Conservation (phyloP, 1,140 invertebrate genomes). For the Drosophila pandora region DNA sequence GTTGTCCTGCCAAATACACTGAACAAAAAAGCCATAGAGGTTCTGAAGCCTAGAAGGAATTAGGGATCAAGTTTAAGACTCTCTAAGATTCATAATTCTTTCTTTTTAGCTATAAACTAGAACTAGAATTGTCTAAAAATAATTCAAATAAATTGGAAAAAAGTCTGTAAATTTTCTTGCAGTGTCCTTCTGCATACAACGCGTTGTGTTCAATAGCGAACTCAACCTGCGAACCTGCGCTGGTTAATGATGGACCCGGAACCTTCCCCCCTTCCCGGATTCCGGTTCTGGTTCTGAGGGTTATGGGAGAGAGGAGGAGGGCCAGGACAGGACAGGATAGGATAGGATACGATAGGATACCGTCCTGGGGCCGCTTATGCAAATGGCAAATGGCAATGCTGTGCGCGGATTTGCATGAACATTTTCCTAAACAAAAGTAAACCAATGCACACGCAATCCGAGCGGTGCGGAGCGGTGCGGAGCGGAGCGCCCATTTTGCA, state of each 20-base stretch:
- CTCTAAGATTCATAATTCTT: too few relatives aligned
- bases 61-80: too few relatives aligned
- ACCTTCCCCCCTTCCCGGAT: not conserved
- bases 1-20: slow-evolving; percentile 29
- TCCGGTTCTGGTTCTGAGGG: not conserved
- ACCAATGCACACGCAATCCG: slow-evolving; percentile 39
- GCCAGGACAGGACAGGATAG: too few relatives aligned
- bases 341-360: not conserved
- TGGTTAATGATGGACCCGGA: slow-evolving; percentile 53
- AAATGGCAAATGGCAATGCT: slow-evolving; percentile 47
- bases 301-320: not conserved
- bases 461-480: slow-evolving; percentile 18
- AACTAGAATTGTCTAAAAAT: not conserved
- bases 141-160: not conserved
- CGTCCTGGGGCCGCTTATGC: slow-evolving; percentile 58
- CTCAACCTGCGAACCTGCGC: slow-evolving; percentile 27
- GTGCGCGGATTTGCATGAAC: slow-evolving; percentile 52
- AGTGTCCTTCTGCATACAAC: slow-evolving; percentile 25
- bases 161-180: not conserved
- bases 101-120: too few relatives aligned
- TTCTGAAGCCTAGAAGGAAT: too few relatives aligned
- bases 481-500: slow-evolving; percentile 36
- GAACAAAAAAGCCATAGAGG: not conserved
- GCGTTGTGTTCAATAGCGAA: slow-evolving; percentile 46
- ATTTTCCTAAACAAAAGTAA: slow-evolving; percentile 66